A percentile compares a stretch with the other conserved stretches of the same genome.
Evolutionary conservation across 1,140 invertebrate species (phyloP).

Genomic region (Gryon sp.): DNA sequence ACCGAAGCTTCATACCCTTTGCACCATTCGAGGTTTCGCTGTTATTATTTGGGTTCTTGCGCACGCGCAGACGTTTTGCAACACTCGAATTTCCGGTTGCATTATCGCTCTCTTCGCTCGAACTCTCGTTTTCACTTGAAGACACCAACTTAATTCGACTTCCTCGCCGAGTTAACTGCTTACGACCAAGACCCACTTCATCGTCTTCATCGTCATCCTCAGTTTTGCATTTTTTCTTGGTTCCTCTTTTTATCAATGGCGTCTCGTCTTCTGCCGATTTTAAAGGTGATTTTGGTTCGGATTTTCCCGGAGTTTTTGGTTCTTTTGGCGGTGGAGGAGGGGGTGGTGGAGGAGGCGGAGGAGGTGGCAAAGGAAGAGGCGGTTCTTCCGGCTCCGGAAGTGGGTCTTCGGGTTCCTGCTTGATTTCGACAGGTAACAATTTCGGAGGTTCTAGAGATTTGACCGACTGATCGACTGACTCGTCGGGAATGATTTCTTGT

Average conservation of each 20-base stretch:
- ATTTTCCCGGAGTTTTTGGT: not conserved
- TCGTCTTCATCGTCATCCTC: constrained; percentile 72
- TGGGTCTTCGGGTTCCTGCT: constrained; percentile 62
- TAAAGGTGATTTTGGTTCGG: constrained; percentile 11
- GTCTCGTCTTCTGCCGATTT: constrained; percentile 70
- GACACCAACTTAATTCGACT: constrained; percentile 74
- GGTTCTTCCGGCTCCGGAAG: not conserved
- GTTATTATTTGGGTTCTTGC: no score
- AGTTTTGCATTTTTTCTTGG: constrained; percentile 63
- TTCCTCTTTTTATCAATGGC: constrained; percentile 70
- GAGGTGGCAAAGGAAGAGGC: no score
- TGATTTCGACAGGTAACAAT: constrained; percentile 41
- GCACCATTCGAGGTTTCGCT: constrained; percentile 4
- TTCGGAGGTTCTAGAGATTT: constrained; percentile 52
- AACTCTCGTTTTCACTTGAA: constrained; percentile 73
- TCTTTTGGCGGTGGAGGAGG: not conserved
- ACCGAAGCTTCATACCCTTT: constrained; percentile 73
- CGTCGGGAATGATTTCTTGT: constrained; percentile 64
- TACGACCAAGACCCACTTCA: constrained; percentile 66
- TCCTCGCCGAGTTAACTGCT: constrained; percentile 65
- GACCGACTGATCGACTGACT: not conserved
- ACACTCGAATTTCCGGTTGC: constrained; percentile 68
- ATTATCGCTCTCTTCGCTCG: constrained; percentile 74
- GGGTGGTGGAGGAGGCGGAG: no score
- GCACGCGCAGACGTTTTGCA: constrained; percentile 71